Evolutionary conservation across 2,113 vertebrate genomes (phyloP), one percentile per base, ranked within the genome.

Genomic region (Labrus mixtus): DNA sequence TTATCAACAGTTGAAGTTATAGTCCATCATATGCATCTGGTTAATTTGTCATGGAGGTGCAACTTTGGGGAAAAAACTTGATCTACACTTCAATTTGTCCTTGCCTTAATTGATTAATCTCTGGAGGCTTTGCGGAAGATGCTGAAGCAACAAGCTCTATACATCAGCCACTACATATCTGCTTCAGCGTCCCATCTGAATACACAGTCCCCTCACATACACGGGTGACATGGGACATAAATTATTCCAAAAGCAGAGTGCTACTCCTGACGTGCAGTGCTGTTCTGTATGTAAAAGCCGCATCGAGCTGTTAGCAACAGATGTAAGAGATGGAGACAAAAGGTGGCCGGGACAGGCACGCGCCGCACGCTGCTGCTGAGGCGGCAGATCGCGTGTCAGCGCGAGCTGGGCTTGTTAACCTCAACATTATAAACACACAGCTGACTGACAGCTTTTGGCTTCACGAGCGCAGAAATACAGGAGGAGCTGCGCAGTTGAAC

Each of bases 401-500:
- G 51, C 63, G 29, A 68, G 71, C 73, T 48, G 61, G 59, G 71
- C 82, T 91, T 72, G 87, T 91, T 91, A 88, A 85, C 89, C 87
- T 86, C 79, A 16, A 79, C 83, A 62, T 89, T 73, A 88, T 82
- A 83, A 87, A 89, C 73, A 78, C 66, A 59, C 68, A 66, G 20
- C 84, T 80, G 76, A 22, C 84, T 80, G 76, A 76, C 83, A 85
- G 88, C 58, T 71, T 72, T 80, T 58, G 71, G 48, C 56, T 71
- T 76, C 68, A 65, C 2, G 43, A 72, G 82, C 56, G 51, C 64
- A 57, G 61, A 12, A n/a, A 57, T 2, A 17, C 50, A 22, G 73
- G 20, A 48, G 37, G 53, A 41, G 19, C 29, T 10, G 25, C 11
- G 45, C 45, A 46, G 20, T 6, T 51, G 64, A 45, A 62, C 58